These are phyloP conservation scores for Heliconius aoede DNA, from an alignment of 2,888 invertebrate species.

Conservation along the genomic window DNA sequence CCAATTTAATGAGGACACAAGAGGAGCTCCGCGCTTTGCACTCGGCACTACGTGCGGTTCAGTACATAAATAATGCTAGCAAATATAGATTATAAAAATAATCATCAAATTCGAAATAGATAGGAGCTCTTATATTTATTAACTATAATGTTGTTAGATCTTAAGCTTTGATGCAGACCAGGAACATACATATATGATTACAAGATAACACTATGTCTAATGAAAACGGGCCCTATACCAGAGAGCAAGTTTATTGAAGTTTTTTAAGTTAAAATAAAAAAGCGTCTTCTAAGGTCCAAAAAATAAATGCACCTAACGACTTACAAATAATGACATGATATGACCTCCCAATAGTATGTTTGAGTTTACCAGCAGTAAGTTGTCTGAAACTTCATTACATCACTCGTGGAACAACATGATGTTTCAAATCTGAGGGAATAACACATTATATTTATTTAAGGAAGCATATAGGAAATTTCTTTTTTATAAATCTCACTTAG, in stretches of 20 bases:
- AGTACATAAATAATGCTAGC: conserved; percentile 23
- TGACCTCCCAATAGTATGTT: conserved; percentile 73
- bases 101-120: conserved; percentile 31
- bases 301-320: conserved; percentile 74
- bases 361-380: conserved; percentile 78
- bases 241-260: conserved; percentile 30
- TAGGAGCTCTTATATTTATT: conserved; percentile 5
- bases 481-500: no score
- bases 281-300: conserved; percentile 34
- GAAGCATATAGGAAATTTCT: neutral
- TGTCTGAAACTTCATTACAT: conserved; percentile 69
- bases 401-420: conserved; percentile 63
- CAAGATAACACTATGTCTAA: conserved; percentile 24
- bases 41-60: conserved; percentile 15
- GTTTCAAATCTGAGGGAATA: conserved; percentile 69
- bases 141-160: conserved; percentile 30
- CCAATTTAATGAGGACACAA: conserved; percentile 25
- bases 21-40: conserved; percentile 25
- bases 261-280: conserved; percentile 31
- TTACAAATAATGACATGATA: conserved; percentile 70
- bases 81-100: conserved; percentile 24
- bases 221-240: conserved; percentile 22
- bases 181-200: conserved; percentile 29
- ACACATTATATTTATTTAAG: conserved; percentile 25
- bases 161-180: conserved; percentile 25